Percentiles rank a stretch among this genome's conserved stretches.
Conservation (phyloP, 2,113 vertebrate species). For the Parus major region DNA sequence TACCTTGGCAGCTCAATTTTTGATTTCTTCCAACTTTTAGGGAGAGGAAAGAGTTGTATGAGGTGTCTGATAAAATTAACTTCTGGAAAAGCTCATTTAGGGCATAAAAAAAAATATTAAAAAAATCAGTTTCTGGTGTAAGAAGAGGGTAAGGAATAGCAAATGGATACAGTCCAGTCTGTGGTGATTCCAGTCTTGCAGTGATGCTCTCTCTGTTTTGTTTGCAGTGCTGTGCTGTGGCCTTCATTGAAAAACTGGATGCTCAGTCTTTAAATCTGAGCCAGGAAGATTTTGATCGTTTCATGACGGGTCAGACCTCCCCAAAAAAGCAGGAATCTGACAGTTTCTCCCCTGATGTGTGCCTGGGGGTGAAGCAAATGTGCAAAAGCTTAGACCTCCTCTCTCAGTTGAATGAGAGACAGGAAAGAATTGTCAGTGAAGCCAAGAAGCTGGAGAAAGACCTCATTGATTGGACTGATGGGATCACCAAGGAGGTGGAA, state of each 20-base stretch:
- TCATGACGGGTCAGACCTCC: constrained; percentile 92
- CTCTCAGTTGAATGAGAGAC: constrained; percentile 82
- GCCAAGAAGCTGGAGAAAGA: constrained; percentile 88
- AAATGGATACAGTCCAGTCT: fast-evolving
- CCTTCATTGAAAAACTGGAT: constrained; percentile 97
- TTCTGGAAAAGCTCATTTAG: not conserved
- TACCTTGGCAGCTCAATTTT: fast-evolving
- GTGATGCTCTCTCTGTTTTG: not conserved
- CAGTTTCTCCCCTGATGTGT: constrained; percentile 74
- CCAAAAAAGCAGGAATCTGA: constrained; percentile 81
- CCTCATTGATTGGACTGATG: constrained; percentile 88
- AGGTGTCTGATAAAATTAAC: not conserved
- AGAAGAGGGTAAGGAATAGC: not conserved
- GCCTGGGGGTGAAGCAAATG: constrained; percentile 84
- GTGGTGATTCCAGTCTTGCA: not conserved
- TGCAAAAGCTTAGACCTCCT: constrained; percentile 88
- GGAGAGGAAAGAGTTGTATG: not conserved
- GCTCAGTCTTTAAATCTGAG: constrained; percentile 94
- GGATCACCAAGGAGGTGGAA: constrained; percentile 84
- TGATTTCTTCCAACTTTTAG: not conserved
- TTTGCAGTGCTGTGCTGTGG: constrained; percentile 91
- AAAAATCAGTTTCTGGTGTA: not conserved
- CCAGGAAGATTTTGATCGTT: constrained; percentile 92
- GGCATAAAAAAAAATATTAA: not conserved
- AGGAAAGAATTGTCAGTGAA: constrained; percentile 84